These are phyloP conservation scores for Calliopsis andreniformis DNA, from an alignment of 1,140 invertebrate genomes.

Conservation along the genomic window DNA sequence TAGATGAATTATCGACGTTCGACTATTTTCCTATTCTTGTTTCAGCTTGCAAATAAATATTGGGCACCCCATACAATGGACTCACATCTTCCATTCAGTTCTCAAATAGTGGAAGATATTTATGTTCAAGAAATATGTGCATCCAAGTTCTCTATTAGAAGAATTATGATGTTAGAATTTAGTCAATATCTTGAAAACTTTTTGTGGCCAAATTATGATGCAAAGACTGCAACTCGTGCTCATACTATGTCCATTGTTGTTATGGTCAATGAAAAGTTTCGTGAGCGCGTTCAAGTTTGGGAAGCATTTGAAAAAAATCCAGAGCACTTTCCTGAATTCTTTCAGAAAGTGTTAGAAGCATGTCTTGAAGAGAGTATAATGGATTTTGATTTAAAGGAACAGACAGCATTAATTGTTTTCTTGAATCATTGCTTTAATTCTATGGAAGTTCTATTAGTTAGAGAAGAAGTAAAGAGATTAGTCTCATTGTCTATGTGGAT, in stretches of 20 bases:
- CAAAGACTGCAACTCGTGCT: conserved; percentile 85
- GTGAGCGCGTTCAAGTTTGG: conserved; percentile 98
- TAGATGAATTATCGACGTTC: not conserved
- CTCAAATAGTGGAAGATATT: conserved; percentile 90
- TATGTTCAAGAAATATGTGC: conserved; percentile 90
- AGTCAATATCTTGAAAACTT: conserved; percentile 99
- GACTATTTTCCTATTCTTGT: conserved; percentile 23
- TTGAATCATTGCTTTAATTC: conserved; percentile 98
- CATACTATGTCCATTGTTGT: conserved; percentile 97
- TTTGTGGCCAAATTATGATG: conserved; percentile 97
- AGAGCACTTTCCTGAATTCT: conserved; percentile 93
- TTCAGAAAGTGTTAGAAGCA: conserved; percentile 90
- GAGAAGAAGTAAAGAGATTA: conserved; percentile 95
- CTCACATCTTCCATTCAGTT: conserved; percentile 87
- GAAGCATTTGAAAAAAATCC: conserved; percentile 91
- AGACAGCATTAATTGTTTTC: conserved; percentile 94
- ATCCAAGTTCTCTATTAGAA: conserved; percentile 90
- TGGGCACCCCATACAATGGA: conserved; percentile 91
- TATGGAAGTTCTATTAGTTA: conserved; percentile 96
- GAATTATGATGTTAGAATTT: conserved; percentile 98
- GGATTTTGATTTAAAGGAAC: conserved; percentile 87
- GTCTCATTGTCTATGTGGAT: conserved; percentile 97
- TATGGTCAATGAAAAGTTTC: conserved; percentile 99
- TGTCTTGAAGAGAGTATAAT: conserved; percentile 84
- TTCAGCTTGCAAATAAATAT: conserved; percentile 91